These are phyloP conservation scores for Lampris incognitus DNA, from an alignment of 2,113 vertebrate species.

Conservation along the genomic window DNA sequence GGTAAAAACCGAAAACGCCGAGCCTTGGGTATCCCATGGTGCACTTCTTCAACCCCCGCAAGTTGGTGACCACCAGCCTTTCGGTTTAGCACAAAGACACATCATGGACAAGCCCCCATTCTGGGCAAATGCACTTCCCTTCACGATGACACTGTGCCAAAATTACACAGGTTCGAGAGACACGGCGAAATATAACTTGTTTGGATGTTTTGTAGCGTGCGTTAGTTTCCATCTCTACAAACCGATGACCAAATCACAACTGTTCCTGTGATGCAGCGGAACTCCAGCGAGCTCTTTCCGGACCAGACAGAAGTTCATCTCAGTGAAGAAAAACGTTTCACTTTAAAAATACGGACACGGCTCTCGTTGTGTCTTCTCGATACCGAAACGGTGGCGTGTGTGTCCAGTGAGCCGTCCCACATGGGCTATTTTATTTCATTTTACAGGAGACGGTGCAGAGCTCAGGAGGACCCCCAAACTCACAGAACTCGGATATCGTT, in stretches of 20 bases:
- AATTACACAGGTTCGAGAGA: slow-evolving; percentile 49
- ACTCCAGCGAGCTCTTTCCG: slow-evolving; percentile 23
- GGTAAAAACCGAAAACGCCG: too few species aligned
- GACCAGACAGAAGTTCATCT: slow-evolving; percentile 20
- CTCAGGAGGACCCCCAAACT: slow-evolving; percentile 44
- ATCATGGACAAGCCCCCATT: slow-evolving; percentile 40
- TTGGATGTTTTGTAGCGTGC: slow-evolving; percentile 14
- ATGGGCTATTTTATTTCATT: not conserved
- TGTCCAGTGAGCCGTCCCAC: not conserved
- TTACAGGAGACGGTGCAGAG: slow-evolving; percentile 51
- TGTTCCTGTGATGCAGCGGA: slow-evolving; percentile 17
- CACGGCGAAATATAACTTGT: slow-evolving; percentile 17
- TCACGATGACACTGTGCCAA: slow-evolving; percentile 71
- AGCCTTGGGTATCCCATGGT: slow-evolving; percentile 55
- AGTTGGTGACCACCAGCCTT: slow-evolving; percentile 65
- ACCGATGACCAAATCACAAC: slow-evolving; percentile 66
- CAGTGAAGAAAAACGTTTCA: slow-evolving; percentile 15
- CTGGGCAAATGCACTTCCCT: slow-evolving; percentile 66
- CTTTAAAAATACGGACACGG: slow-evolving; percentile 33
- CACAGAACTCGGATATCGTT: slow-evolving; percentile 41
- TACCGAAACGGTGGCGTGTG: slow-evolving; percentile 19
- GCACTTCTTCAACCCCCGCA: slow-evolving; percentile 55
- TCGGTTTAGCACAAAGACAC: slow-evolving; percentile 14
- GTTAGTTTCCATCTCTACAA: slow-evolving; percentile 9
- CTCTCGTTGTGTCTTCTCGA: slow-evolving; percentile 33